These are phyloP conservation scores for Hylomyscus alleni DNA, from an alignment of 2,797 vertebrate genomes.

Conservation along the genomic window DNA sequence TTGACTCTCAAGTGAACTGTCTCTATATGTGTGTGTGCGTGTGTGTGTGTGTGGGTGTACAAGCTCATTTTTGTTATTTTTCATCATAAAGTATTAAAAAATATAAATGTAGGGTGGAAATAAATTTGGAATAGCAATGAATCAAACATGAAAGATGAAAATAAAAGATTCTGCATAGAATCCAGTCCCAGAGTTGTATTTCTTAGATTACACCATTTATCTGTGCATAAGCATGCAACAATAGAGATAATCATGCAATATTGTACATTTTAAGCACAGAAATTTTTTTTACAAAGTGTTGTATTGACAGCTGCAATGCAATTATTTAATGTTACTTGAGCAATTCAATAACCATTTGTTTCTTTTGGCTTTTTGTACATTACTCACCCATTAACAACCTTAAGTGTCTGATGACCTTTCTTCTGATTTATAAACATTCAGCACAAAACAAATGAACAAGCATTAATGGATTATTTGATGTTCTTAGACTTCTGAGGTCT, in stretches of 20 bases:
- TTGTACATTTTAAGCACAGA: neutral
- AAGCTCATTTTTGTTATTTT: neutral
- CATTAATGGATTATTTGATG: conserved; percentile 11
- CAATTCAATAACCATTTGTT: conserved; percentile 68
- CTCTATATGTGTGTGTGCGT: neutral
- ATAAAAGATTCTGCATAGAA: neutral
- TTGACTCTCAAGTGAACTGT: neutral
- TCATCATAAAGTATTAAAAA: conserved; percentile 9
- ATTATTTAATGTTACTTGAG: conserved; percentile 51
- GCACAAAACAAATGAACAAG: conserved; percentile 63
- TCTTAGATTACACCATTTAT: neutral
- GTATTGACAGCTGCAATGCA: neutral
- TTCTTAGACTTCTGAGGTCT: conserved; percentile 64
- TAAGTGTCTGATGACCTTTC: conserved; percentile 65
- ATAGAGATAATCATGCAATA: neutral
- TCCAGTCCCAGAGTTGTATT: conserved; percentile 29
- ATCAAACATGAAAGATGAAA: neutral
- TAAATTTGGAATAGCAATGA: neutral
- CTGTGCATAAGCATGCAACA: neutral
- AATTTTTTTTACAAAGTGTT: conserved; percentile 28
- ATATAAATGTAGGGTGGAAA: neutral
- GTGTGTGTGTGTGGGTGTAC: neutral
- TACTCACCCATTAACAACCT: conserved; percentile 69
- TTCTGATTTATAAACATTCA: conserved; percentile 71
- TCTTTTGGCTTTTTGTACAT: conserved; percentile 51